Conservation (phyloP, 2,888 invertebrate genomes). For the Sinelater perroti region DNA sequence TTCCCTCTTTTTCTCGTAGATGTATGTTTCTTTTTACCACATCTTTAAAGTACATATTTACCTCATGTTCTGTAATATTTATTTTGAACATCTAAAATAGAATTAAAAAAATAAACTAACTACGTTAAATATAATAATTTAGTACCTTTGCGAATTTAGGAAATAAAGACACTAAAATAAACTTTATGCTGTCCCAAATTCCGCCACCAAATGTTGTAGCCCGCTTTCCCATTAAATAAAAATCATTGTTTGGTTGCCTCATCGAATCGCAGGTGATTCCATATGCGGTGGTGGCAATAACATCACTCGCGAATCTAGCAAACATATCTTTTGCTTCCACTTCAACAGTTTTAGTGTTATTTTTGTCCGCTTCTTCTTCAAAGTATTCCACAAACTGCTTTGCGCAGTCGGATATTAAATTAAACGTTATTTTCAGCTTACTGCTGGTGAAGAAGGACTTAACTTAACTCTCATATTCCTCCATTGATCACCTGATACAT, state of each 20-base stretch:
- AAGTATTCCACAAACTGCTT: neutral
- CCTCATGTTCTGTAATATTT: too few relatives aligned
- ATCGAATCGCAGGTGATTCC: slow-evolving; percentile 52
- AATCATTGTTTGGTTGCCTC: slow-evolving; percentile 48
- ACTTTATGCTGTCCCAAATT: too few relatives aligned
- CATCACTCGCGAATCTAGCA: slow-evolving; percentile 54
- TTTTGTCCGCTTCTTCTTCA: too few relatives aligned
- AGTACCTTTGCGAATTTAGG: neutral
- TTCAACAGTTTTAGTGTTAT: too few relatives aligned
- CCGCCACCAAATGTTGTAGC: neutral
- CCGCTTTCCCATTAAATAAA: slow-evolving; percentile 42
- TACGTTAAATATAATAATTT: neutral
- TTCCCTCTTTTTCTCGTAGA: slow-evolving; percentile 46
- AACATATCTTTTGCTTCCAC: slow-evolving; percentile 47
- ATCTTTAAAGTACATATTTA: slow-evolving; percentile 42
- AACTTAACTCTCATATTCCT: neutral
- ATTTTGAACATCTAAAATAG: slow-evolving; percentile 32
- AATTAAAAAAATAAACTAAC: neutral
- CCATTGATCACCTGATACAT: too few relatives aligned
- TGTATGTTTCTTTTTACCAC: slow-evolving; percentile 48
- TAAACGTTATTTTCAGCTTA: slow-evolving; percentile 10
- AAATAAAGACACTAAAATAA: too few relatives aligned
- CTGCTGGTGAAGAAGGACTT: slow-evolving; percentile 17
- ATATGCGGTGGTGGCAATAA: slow-evolving; percentile 55
- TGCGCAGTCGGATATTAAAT: neutral